phyloP scores from a whole-genome alignment of 2,888 invertebrate species.

The Acronicta alni region DNA sequence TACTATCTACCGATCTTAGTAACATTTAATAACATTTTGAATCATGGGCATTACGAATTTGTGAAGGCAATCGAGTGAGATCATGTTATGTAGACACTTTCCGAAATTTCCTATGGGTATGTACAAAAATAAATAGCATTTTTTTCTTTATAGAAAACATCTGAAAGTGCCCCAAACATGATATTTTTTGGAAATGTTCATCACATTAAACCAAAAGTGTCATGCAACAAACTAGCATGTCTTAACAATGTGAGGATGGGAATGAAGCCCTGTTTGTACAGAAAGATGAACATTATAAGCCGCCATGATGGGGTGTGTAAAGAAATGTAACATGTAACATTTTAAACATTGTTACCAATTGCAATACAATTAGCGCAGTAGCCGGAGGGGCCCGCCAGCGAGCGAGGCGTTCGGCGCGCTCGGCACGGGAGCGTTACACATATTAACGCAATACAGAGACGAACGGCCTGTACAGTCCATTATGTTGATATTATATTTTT shows the following conservation, averaged over 20 bases:
- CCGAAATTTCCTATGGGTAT: conserved; percentile 60
- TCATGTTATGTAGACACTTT: conserved; percentile 55
- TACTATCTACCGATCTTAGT: conserved; percentile 49
- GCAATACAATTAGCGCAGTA: conserved; percentile 25
- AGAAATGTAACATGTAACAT: conserved; percentile 29
- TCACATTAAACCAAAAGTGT: not conserved
- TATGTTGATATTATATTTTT: conserved; percentile 89
- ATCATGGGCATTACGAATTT: conserved; percentile 19
- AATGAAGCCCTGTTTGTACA: conserved; percentile 6
- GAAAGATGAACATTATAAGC: conserved; percentile 8
- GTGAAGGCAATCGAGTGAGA: conserved; percentile 11
- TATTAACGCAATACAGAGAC: conserved; percentile 84
- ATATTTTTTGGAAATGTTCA: conserved; percentile 5
- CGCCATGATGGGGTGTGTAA: conserved; percentile 18
- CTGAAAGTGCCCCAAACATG: conserved; percentile 59
- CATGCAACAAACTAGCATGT: not conserved
- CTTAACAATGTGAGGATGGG: conserved; percentile 9
- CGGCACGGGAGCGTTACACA: conserved; percentile 73
- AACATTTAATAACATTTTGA: conserved; percentile 36
- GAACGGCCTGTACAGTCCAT: conserved; percentile 92
- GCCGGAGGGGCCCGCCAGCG: conserved; percentile 17
- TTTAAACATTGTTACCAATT: conserved; percentile 38
- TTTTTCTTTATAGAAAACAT: conserved; percentile 63
- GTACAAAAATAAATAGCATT: conserved; percentile 74
- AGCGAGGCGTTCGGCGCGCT: conserved; percentile 22